Evolutionary conservation across 2,797 vertebrate genomes (phyloP).

Genomic region (Serranus cabrilla): DNA sequence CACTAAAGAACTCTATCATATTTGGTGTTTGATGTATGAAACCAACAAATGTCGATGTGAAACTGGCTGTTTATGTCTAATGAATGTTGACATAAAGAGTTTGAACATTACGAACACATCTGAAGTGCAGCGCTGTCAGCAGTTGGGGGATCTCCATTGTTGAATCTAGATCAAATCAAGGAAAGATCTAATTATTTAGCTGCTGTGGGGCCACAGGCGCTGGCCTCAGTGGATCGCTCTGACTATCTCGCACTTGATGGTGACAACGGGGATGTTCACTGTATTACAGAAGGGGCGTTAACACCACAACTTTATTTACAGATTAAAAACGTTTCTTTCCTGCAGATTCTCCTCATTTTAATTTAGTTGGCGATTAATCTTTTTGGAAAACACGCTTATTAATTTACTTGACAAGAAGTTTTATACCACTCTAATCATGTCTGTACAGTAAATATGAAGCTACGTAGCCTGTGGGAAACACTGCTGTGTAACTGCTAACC

Average conservation of each 20-base stretch:
- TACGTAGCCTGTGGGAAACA: too few species aligned
- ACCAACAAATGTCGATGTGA: not conserved
- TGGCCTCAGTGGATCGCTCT: slow-evolving; percentile 23
- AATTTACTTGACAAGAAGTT: not conserved
- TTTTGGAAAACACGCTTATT: not conserved
- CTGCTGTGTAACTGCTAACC: not conserved
- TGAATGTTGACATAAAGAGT: not conserved
- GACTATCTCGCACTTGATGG: slow-evolving; percentile 1
- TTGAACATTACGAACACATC: slow-evolving; percentile 16
- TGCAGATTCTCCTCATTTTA: not conserved
- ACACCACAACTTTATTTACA: slow-evolving; percentile 23
- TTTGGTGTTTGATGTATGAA: slow-evolving; percentile 18
- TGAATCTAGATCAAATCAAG: slow-evolving; percentile 48
- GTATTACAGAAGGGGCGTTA: not conserved
- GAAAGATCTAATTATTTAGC: slow-evolving; percentile 44
- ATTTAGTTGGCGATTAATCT: not conserved
- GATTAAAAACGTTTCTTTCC: slow-evolving; percentile 10
- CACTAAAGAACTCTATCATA: slow-evolving; percentile 7
- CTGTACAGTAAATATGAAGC: too few species aligned
- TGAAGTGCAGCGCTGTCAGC: slow-evolving; percentile 19
- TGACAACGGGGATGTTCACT: slow-evolving; percentile 24
- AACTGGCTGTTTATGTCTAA: not conserved
- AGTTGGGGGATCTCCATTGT: not conserved
- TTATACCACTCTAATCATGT: not conserved
- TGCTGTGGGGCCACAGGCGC: slow-evolving; percentile 8